Evolutionary conservation across 1,140 invertebrate species (phyloP), one percentile per base, ranked within the genome.

Genomic region (Temnothorax nylanderi): DNA sequence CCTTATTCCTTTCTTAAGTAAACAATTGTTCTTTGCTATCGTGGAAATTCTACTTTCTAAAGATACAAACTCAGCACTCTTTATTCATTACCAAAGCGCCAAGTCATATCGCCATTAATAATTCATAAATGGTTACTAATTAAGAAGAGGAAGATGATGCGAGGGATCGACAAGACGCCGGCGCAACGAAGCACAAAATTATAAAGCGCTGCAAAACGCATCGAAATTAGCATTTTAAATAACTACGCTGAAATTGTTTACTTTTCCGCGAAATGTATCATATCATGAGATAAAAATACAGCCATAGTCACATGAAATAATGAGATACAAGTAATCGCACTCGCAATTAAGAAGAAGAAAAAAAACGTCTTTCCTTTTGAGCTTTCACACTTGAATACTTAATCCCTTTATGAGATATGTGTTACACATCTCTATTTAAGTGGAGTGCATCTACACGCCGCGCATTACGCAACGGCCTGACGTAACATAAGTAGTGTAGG

Each of bases 51-150:
- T 75, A 49, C 13, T 74, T 75, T 74, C 18, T 34, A 21, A 47
- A 18, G 21, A 47, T 34, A 49, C 47, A 74, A 84, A 62, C 41
- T 75, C 41, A 6, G 26, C 44, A n/a, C 21, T 49, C 44, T 34
- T 84, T 60, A 72, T 58, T 82, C 51, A 72, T 81, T 71, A 72
- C 16, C 11, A 58, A 60, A 84, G 51, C 54, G 44, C 41, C 21
- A 49, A 32, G 69, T 60, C 69, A 49, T 37, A 44, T 56, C 64
- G 37, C 21, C 21, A 84, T 84, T 84, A 84, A 84, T 84, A 75
- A 84, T 84, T 84, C 80, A 84, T 84, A 62, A 47, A 26, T 54
- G 16, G 56, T 84, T 75, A 49, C 1, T 74, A 84, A 82, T 82
- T 67, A 34, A 26, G 13, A 82, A 58, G 26, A 26, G 18, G 44